Evolutionary conservation across 2,113 vertebrate genomes (phyloP).

Genomic region (Burhinus oedicnemus): DNA sequence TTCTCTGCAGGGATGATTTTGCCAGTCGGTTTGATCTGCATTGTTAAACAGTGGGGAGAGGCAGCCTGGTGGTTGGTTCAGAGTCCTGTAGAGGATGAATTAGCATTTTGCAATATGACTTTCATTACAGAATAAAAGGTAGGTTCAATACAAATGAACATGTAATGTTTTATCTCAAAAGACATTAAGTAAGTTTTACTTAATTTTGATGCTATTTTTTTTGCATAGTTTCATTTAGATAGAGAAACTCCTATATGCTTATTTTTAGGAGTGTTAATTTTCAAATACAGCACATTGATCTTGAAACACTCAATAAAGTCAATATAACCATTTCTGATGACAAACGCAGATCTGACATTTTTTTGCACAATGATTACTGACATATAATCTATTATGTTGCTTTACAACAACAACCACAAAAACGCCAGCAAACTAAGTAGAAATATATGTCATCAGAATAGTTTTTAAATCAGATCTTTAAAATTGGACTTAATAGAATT

Average conservation of each 20-base stretch:
- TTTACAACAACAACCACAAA: not conserved
- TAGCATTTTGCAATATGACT: slow-evolving; percentile 72
- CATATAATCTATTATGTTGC: not conserved
- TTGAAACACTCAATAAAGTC: slow-evolving; percentile 28
- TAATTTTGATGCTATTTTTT: not conserved
- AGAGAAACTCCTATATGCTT: not conserved
- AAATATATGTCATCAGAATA: not conserved
- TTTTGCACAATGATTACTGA: not conserved
- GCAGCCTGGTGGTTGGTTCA: slow-evolving; percentile 72
- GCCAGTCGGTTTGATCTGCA: slow-evolving; percentile 57
- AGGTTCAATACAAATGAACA: not conserved
- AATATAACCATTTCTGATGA: slow-evolving; percentile 19
- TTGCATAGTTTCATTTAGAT: not conserved
- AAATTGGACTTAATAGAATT: not conserved
- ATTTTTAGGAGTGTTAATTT: slow-evolving; percentile 5
- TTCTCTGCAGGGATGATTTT: slow-evolving; percentile 68
- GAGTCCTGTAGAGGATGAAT: slow-evolving; percentile 66
- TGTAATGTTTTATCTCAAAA: not conserved
- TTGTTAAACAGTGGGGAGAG: slow-evolving; percentile 70
- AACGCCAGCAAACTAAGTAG: not conserved
- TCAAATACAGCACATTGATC: not conserved
- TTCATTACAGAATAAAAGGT: slow-evolving; percentile 76
- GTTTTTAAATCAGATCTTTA: not conserved
- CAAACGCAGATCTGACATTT: not conserved
- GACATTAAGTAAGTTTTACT: not conserved